A percentile compares a stretch with the other conserved stretches of the same genome.
These are phyloP conservation scores for Cyprinodon diabolis DNA, from an alignment of 2,797 vertebrate species.

Conservation along the genomic window DNA sequence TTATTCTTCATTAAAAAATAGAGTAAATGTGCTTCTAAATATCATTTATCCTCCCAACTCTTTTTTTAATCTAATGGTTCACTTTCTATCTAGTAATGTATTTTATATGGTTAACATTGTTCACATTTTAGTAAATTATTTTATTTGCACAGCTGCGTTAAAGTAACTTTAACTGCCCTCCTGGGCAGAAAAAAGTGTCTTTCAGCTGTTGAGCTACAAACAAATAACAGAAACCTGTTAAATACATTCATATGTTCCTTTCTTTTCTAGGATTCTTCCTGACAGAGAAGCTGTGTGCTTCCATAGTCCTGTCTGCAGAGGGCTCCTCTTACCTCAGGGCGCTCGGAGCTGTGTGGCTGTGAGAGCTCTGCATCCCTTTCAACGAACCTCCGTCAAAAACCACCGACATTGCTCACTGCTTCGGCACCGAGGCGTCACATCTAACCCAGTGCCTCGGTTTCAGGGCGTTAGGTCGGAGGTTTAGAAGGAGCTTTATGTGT, in stretches of 20 bases:
- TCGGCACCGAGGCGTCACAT: conserved; percentile 58
- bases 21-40: background rate
- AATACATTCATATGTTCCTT: background rate
- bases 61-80: background rate
- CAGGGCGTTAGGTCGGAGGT: background rate
- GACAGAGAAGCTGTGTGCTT: background rate
- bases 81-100: background rate
- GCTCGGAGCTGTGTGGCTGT: conserved; percentile 68
- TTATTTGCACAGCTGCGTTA: background rate
- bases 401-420: conserved; percentile 77
- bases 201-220: background rate
- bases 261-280: too few relatives aligned
- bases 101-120: background rate
- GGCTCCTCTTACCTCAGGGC: conserved; percentile 74
- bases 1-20: background rate
- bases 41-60: background rate
- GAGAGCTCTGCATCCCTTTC: conserved; percentile 81
- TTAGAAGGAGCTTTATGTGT: background rate
- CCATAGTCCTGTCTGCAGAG: background rate
- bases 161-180: background rate
- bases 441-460: conserved; percentile 18
- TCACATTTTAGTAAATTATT: background rate
- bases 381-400: conserved; percentile 79
- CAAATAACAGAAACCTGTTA: background rate
- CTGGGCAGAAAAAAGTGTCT: background rate